phyloP scores from a whole-genome alignment of 2,797 vertebrate species.

The Smutsia temminckii region DNA sequence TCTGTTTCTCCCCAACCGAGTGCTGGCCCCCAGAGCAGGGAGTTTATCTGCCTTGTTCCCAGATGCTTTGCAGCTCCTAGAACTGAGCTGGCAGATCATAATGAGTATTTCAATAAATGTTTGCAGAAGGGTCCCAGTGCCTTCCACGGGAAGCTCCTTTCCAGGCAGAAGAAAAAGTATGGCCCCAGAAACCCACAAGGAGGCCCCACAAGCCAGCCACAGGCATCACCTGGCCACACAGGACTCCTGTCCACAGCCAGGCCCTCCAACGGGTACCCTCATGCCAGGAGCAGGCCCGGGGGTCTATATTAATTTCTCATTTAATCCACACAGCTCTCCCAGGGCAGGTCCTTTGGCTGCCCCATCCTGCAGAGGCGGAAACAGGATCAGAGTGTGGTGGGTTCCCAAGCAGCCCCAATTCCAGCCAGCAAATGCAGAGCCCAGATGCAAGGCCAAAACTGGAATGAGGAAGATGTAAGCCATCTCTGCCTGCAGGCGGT shows the following conservation, averaged over 20 bases:
- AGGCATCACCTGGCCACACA: neutral
- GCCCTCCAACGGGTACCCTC: neutral
- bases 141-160: too few relatives aligned
- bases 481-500: neutral
- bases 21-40: neutral
- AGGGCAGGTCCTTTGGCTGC: neutral
- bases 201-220: accelerated
- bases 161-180: too few relatives aligned
- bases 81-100: accelerated
- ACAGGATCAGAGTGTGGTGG: neutral
- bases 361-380: neutral
- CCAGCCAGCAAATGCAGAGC: neutral
- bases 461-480: accelerated
- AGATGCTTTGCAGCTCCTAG: neutral
- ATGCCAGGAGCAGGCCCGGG: neutral
- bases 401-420: too few relatives aligned
- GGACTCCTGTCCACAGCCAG: neutral
- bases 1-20: too few relatives aligned
- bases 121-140: neutral
- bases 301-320: too few relatives aligned
- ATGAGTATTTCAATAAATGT: accelerated
- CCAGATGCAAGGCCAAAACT: neutral
- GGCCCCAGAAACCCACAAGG: neutral
- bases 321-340: neutral
- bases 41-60: neutral